These are phyloP conservation scores for Tapirus indicus DNA, from an alignment of 2,797 vertebrate species.

Conservation along the genomic window DNA sequence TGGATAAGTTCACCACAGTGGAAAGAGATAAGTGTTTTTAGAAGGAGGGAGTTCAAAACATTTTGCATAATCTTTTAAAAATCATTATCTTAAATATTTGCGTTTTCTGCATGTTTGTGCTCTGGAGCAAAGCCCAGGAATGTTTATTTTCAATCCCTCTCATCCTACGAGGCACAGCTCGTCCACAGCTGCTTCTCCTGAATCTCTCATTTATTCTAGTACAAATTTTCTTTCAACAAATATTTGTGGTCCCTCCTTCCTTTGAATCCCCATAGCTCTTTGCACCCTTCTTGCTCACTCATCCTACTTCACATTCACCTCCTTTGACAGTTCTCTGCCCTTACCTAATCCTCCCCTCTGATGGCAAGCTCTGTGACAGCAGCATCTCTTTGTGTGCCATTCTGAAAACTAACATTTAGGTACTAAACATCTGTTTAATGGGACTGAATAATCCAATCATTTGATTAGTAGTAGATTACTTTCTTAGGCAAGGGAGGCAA, in stretches of 20 bases:
- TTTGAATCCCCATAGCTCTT: neutral
- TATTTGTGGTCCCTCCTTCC: neutral
- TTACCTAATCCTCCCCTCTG: neutral
- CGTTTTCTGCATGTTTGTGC: neutral
- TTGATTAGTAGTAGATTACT: neutral
- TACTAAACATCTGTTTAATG: neutral
- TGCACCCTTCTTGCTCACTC: neutral
- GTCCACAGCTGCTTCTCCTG: neutral
- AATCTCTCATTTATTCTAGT: neutral
- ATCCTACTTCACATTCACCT: neutral
- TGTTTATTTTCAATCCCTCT: neutral
- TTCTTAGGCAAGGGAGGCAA: neutral
- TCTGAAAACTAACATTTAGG: neutral
- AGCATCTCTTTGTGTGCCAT: neutral
- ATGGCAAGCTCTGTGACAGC: neutral
- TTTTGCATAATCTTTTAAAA: slow-evolving; percentile 38
- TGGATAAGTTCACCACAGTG: neutral
- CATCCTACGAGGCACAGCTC: neutral
- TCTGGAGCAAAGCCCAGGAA: neutral
- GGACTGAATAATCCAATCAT: neutral
- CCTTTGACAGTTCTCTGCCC: neutral
- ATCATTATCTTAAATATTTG: neutral
- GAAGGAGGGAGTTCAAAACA: slow-evolving; percentile 25
- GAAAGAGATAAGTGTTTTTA: neutral
- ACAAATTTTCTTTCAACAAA: neutral